Percentiles rank a stretch among this genome's conserved stretches.
phyloP scores from a whole-genome alignment of 2,797 vertebrate genomes.

The Pantherophis vulpinus region DNA sequence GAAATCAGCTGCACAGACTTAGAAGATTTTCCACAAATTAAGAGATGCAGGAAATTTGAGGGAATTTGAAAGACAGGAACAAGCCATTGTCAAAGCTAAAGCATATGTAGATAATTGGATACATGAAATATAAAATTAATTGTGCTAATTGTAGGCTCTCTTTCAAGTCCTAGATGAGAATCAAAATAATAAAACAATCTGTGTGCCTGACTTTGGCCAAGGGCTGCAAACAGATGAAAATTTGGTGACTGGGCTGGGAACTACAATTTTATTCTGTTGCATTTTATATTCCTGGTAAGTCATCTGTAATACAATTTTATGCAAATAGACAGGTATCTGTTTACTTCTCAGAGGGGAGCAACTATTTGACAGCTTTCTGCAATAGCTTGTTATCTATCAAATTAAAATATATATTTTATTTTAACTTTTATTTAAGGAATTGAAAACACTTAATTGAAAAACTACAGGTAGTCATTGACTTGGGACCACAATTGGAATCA shows the following conservation, averaged over 20 bases:
- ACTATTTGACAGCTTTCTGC: not conserved
- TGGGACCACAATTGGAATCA: not conserved
- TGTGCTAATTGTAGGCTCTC: constrained; percentile 21
- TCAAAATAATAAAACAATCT: constrained; percentile 84
- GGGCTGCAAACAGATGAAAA: constrained; percentile 82
- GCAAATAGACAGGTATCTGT: not conserved
- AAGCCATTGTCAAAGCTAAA: not conserved
- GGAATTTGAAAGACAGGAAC: too few species aligned
- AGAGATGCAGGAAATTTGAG: too few species aligned
- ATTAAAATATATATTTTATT: not conserved
- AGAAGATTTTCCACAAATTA: not conserved
- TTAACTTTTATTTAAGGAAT: not conserved
- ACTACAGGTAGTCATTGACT: not conserved
- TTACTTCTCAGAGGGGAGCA: not conserved
- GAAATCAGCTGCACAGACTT: not conserved
- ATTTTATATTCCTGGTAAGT: constrained; percentile 95
- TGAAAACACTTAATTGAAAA: not conserved
- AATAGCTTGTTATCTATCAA: not conserved
- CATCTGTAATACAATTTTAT: not conserved
- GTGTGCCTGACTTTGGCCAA: constrained; percentile 82
- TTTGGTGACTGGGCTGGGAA: constrained; percentile 84
- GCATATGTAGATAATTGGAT: not conserved
- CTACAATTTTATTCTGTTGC: constrained; percentile 84
- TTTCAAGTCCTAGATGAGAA: constrained; percentile 67
- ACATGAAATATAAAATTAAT: constrained; percentile 1